Conservation (phyloP, 2,797 vertebrate genomes). For the Heteromormyrus szaboi region DNA sequence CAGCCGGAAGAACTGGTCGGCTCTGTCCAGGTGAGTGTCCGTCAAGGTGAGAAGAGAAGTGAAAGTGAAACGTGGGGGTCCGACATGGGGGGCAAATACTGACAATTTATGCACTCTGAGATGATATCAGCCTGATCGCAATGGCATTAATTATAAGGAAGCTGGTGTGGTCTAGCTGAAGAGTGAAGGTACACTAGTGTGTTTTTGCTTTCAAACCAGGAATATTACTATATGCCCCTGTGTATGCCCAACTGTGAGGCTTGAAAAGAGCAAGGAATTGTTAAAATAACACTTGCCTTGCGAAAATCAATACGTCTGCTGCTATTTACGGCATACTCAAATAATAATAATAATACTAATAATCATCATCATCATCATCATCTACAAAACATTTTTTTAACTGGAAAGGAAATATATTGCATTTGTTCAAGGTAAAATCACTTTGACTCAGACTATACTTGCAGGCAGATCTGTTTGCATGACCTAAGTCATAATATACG, state of each 20-base stretch:
- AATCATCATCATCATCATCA: background rate
- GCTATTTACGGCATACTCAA: background rate
- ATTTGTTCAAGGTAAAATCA: background rate
- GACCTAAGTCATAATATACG: background rate
- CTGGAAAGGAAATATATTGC: background rate
- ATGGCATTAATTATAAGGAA: background rate
- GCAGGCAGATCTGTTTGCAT: background rate
- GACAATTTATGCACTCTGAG: background rate
- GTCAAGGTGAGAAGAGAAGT: background rate
- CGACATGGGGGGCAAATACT: background rate
- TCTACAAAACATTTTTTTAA: background rate
- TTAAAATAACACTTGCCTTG: background rate
- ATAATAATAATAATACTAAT: background rate
- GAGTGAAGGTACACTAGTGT: background rate
- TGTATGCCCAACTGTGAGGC: background rate
- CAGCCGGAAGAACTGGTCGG: slow-evolving; percentile 81
- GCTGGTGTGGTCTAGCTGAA: background rate
- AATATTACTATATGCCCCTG: background rate
- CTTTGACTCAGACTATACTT: background rate
- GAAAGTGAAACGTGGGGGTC: background rate
- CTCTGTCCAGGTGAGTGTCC: slow-evolving; percentile 80
- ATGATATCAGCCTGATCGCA: background rate
- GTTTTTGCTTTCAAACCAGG: background rate
- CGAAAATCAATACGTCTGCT: background rate
- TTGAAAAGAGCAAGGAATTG: background rate